Conservation (phyloP, 2,797 vertebrate species). For the Anabacerthia variegaticeps region DNA sequence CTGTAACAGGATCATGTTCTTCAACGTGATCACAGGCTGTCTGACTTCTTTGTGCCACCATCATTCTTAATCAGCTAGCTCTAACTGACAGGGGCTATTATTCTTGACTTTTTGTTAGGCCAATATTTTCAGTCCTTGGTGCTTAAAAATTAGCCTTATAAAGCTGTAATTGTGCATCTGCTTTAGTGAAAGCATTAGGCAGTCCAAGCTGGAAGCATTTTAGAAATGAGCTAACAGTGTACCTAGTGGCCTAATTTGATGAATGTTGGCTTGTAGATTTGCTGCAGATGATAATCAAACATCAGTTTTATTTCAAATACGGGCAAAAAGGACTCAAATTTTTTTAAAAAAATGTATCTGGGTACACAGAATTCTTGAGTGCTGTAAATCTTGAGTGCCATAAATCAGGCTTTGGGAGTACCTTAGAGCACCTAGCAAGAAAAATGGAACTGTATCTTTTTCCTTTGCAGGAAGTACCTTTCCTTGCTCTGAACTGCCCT, state of each 20-base stretch:
- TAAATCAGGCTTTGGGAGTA: not conserved
- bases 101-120: constrained; percentile 38
- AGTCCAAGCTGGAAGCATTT: not conserved
- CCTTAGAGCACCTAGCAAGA: not conserved
- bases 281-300: not conserved
- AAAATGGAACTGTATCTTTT: not conserved
- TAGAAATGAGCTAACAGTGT: not conserved
- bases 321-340: not conserved
- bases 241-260: not conserved
- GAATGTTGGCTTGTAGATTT: not conserved
- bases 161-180: not conserved
- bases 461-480: not conserved
- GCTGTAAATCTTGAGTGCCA: not conserved
- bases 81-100: constrained; percentile 38
- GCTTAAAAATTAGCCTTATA: constrained; percentile 9
- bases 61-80: constrained; percentile 20
- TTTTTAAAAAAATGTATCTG: not conserved
- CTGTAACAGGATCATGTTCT: constrained; percentile 6
- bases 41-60: constrained; percentile 6
- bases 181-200: not conserved
- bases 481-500: not conserved
- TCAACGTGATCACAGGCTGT: not conserved
- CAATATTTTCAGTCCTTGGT: constrained; percentile 16
- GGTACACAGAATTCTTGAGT: not conserved
- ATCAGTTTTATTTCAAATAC: not conserved